phyloP scores from a whole-genome alignment of 1,140 invertebrate genomes.

The Ceratitis capitata region DNA sequence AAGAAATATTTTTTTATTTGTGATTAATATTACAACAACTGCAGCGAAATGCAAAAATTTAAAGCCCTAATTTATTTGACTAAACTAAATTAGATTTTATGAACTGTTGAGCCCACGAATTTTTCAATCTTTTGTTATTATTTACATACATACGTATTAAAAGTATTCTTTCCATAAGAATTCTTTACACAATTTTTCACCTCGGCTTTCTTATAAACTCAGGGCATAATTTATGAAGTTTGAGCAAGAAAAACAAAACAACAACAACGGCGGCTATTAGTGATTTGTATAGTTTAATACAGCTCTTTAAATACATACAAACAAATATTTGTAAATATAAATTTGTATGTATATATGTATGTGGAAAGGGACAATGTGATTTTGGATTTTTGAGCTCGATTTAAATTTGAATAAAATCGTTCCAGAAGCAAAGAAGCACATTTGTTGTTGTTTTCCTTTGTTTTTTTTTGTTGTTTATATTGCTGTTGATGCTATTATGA shows the following conservation, averaged over 20 bases:
- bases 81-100: slow-evolving; percentile 7
- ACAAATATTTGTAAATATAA: too few relatives aligned
- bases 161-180: not conserved
- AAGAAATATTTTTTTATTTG: too few relatives aligned
- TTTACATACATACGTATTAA: too few relatives aligned
- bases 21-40: too few relatives aligned
- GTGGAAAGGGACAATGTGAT: not conserved
- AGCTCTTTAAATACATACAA: too few relatives aligned
- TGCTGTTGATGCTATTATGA: not conserved
- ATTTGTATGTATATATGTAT: too few relatives aligned
- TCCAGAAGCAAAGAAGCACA: too few relatives aligned
- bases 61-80: not conserved
- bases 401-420: not conserved
- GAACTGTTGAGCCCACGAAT: not conserved
- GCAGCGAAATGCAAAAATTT: not conserved
- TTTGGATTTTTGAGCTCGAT: not conserved
- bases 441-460: not conserved
- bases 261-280: not conserved
- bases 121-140: too few relatives aligned
- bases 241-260: too few relatives aligned
- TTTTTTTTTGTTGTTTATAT: not conserved
- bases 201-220: too few relatives aligned
- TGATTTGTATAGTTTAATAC: not conserved
- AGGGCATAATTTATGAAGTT: not conserved
- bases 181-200: not conserved